These are phyloP conservation scores for Synodontis membranacea DNA, from an alignment of 2,113 vertebrate genomes.

Conservation along the genomic window DNA sequence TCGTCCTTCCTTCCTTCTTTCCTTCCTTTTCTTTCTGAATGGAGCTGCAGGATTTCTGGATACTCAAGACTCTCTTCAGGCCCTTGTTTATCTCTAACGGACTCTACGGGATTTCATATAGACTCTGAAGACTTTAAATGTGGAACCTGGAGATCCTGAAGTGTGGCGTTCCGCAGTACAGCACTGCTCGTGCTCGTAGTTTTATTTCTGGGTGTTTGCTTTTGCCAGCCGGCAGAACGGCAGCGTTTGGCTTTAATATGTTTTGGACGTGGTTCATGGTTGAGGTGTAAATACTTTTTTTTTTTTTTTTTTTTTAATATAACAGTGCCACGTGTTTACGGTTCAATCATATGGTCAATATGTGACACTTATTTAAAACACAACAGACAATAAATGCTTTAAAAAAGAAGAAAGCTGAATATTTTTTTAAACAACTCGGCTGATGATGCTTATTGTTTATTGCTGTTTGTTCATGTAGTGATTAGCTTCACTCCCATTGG, in stretches of 20 bases:
- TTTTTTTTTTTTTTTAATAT: constrained; percentile 12
- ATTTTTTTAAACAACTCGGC: background rate
- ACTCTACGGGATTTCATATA: constrained; percentile 12
- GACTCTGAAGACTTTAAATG: constrained; percentile 8
- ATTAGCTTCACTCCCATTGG: constrained; percentile 61
- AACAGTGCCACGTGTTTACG: constrained; percentile 51
- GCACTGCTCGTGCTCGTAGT: background rate
- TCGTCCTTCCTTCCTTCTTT: background rate
- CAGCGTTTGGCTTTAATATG: constrained; percentile 21
- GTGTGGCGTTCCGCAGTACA: background rate
- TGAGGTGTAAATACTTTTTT: constrained; percentile 55
- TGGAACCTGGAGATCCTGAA: background rate
- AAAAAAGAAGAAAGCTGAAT: constrained; percentile 32
- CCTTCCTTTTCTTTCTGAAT: background rate
- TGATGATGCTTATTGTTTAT: constrained; percentile 38
- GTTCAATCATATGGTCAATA: constrained; percentile 57
- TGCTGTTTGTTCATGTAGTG: constrained; percentile 52
- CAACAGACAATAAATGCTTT: constrained; percentile 46
- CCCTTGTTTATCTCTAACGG: background rate
- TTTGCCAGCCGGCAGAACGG: background rate
- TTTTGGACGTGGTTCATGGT: constrained; percentile 38
- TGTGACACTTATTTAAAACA: constrained; percentile 59
- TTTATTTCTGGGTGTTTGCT: constrained; percentile 14
- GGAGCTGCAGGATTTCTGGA: background rate
- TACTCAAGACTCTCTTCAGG: background rate